These are phyloP conservation scores for Gila robusta DNA, from an alignment of 2,797 vertebrate genomes.

Conservation along the genomic window DNA sequence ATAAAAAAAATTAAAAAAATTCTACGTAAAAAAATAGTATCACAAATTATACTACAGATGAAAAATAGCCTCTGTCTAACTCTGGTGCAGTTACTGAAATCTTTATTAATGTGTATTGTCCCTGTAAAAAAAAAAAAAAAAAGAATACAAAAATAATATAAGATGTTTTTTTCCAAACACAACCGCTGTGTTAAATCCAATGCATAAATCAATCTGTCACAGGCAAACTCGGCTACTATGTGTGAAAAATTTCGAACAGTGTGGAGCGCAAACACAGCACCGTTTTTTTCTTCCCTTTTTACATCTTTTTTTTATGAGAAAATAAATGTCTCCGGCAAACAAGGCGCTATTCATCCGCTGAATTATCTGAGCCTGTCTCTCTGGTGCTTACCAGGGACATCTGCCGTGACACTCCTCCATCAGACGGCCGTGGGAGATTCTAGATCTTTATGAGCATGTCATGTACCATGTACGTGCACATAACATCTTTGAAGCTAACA, in stretches of 20 bases:
- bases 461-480: slow-evolving; percentile 69
- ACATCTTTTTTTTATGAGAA: slow-evolving; percentile 69
- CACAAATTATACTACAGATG: not conserved
- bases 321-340: slow-evolving; percentile 76
- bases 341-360: slow-evolving; percentile 80
- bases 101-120: too few species aligned
- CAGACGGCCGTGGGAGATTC: slow-evolving; percentile 55
- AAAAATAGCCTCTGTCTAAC: not conserved
- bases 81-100: not conserved
- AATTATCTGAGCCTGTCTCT: slow-evolving; percentile 73
- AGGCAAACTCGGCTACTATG: slow-evolving; percentile 66
- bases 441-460: slow-evolving; percentile 72
- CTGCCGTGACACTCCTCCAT: slow-evolving; percentile 75
- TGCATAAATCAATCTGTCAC: slow-evolving; percentile 64
- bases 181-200: slow-evolving; percentile 43
- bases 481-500: slow-evolving; percentile 73
- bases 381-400: slow-evolving; percentile 69
- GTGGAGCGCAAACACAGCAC: slow-evolving; percentile 73
- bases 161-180: slow-evolving; percentile 20
- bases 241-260: slow-evolving; percentile 61
- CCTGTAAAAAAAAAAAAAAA: too few species aligned
- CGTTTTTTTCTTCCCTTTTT: slow-evolving; percentile 41
- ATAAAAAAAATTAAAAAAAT: too few species aligned
- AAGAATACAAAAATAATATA: too few species aligned
- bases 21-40: not conserved